Conservation (phyloP, 2,888 invertebrate species). For the Octonoba sinensis region DNA sequence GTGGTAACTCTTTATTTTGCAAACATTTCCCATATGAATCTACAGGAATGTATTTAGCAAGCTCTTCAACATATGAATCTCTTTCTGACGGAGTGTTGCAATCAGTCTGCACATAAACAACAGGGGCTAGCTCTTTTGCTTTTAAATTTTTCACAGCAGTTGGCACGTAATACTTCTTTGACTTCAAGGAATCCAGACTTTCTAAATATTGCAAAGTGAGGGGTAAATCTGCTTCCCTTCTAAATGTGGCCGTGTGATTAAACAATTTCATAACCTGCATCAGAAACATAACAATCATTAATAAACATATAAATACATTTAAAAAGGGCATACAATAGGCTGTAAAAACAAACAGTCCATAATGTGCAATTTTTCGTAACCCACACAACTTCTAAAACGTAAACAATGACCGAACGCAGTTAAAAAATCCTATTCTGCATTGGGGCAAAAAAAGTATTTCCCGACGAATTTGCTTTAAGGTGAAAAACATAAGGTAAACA, state of each 20-base stretch:
- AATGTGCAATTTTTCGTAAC: too few species aligned
- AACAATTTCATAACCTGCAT: constrained; percentile 67
- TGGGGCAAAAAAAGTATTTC: too few species aligned
- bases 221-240: constrained; percentile 68
- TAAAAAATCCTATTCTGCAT: too few species aligned
- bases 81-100: constrained; percentile 69
- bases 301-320: neutral
- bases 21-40: constrained; percentile 70
- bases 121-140: constrained; percentile 67
- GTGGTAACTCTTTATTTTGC: constrained; percentile 69
- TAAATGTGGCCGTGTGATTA: constrained; percentile 69
- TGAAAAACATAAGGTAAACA: too few species aligned
- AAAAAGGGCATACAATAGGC: neutral
- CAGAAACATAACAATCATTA: neutral
- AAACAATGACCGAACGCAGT: too few species aligned
- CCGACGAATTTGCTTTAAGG: too few species aligned
- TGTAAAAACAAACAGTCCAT: neutral
- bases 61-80: constrained; percentile 68
- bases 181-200: constrained; percentile 55
- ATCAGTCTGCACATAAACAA: constrained; percentile 70
- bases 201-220: constrained; percentile 68
- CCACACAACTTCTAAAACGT: too few species aligned
- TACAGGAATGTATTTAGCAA: constrained; percentile 68
- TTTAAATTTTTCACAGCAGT: constrained; percentile 62
- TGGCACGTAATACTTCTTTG: constrained; percentile 61